Percentiles rank a stretch among this genome's conserved stretches.
Conservation (phyloP, 2,113 vertebrate genomes). For the Hippocampus zosterae region DNA sequence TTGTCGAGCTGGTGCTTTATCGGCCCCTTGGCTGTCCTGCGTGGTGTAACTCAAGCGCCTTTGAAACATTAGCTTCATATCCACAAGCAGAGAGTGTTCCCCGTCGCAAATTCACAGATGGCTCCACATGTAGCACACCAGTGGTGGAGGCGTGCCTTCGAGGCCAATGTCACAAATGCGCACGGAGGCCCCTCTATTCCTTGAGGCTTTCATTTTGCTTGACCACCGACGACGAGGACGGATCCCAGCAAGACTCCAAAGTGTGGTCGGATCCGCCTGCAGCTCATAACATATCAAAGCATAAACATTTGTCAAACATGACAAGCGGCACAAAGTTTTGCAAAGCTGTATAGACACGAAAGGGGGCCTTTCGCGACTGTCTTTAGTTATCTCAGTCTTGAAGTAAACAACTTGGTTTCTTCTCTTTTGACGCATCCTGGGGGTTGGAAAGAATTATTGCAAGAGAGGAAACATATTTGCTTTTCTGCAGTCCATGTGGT, state of each 20-base stretch:
- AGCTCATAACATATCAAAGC: slow-evolving; percentile 46
- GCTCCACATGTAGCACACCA: slow-evolving; percentile 18
- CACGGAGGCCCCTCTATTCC: slow-evolving; percentile 46
- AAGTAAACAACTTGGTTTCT: slow-evolving; percentile 41
- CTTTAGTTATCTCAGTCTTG: slow-evolving; percentile 20
- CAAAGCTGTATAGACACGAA: slow-evolving; percentile 23
- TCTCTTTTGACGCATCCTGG: slow-evolving; percentile 13
- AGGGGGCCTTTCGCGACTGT: slow-evolving; percentile 18
- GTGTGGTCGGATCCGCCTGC: slow-evolving; percentile 48
- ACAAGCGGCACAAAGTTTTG: slow-evolving; percentile 37
- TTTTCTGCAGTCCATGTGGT: not conserved
- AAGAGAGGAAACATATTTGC: slow-evolving; percentile 6
- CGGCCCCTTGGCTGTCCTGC: slow-evolving; percentile 29
- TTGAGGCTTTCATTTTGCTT: slow-evolving; percentile 33
- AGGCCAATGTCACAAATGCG: slow-evolving; percentile 15
- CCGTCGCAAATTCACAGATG: slow-evolving; percentile 54
- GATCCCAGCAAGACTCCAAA: slow-evolving; percentile 44
- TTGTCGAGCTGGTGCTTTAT: slow-evolving; percentile 26
- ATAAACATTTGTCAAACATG: slow-evolving; percentile 49
- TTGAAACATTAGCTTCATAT: slow-evolving; percentile 47
- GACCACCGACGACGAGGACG: slow-evolving; percentile 59
- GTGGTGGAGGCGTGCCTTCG: no score
- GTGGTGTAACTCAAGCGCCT: slow-evolving; percentile 53
- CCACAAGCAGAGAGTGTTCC: slow-evolving; percentile 28
- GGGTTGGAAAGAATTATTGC: slow-evolving; percentile 27